Conservation (phyloP, 2,113 vertebrate genomes). For the Verasper variegatus region DNA sequence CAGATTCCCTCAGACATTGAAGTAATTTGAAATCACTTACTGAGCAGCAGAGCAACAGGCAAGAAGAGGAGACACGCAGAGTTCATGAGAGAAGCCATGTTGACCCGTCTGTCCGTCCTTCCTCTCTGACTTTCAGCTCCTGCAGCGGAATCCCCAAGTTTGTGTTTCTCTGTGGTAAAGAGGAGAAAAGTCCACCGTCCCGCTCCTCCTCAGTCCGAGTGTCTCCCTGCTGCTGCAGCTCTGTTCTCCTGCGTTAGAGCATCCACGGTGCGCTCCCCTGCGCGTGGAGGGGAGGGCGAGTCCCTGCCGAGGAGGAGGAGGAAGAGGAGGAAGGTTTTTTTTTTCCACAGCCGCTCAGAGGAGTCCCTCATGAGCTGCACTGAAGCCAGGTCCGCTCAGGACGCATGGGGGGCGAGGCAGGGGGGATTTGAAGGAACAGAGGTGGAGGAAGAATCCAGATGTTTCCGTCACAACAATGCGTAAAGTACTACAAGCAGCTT, state of each 20-base stretch:
- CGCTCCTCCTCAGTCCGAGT: slow-evolving; percentile 23
- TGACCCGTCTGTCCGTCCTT: slow-evolving; percentile 35
- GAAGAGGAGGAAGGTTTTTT: neutral
- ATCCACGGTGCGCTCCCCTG: slow-evolving; percentile 58
- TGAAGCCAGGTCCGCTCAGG: neutral
- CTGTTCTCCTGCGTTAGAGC: slow-evolving; percentile 50
- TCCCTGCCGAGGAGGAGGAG: slow-evolving; percentile 36
- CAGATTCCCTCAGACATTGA: neutral
- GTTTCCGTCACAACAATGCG: neutral
- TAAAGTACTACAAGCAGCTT: too few species aligned
- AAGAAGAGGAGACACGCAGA: slow-evolving; percentile 76
- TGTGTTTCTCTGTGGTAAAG: neutral
- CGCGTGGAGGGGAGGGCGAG: slow-evolving; percentile 63
- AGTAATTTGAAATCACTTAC: slow-evolving; percentile 71
- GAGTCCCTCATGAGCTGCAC: slow-evolving; percentile 19
- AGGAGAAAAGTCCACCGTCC: slow-evolving; percentile 3
- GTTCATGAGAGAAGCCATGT: slow-evolving; percentile 76
- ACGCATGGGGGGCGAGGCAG: neutral
- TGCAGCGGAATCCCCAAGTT: slow-evolving; percentile 15
- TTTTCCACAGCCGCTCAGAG: neutral
- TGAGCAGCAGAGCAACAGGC: slow-evolving; percentile 84
- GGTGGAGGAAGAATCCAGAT: too few species aligned
- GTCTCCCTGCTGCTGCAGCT: slow-evolving; percentile 46
- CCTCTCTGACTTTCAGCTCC: neutral
- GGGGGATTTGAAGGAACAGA: neutral